Evolutionary conservation across 2,888 invertebrate genomes (phyloP).

Genomic region (Eurytoma californica): DNA sequence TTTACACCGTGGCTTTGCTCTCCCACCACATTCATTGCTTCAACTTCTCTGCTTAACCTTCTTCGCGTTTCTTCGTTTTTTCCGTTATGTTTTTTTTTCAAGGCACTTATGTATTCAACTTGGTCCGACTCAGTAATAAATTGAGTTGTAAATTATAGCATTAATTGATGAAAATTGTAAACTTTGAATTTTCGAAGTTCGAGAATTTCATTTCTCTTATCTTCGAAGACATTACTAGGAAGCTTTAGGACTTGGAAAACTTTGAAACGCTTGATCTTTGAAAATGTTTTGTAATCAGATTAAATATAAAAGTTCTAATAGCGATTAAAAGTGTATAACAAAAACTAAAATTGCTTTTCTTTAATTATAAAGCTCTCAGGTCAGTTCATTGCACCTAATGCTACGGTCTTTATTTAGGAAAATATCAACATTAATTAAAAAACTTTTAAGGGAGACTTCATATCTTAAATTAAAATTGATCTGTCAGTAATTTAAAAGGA

Average conservation of each 20-base stretch:
- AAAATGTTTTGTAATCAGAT: constrained; percentile 3
- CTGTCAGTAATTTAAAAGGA: no score
- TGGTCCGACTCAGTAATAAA: not conserved
- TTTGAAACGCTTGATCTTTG: not conserved
- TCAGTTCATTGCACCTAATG: no score
- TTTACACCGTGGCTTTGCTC: constrained; percentile 19
- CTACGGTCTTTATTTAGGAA: no score
- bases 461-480: no score
- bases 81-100: not conserved
- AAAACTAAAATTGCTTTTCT: no score
- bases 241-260: not conserved
- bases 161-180: not conserved
- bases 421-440: no score
- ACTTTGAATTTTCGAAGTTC: constrained; percentile 13
- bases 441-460: no score
- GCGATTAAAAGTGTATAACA: no score
- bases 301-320: constrained; percentile 1
- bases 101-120: no score
- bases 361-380: no score
- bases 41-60: constrained; percentile 4
- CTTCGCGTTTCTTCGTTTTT: not conserved
- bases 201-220: not conserved
- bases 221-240: not conserved
- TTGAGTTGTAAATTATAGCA: not conserved
- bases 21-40: not conserved